Base-by-base conservation (phyloP, 2,888 invertebrate species). In the Andrena hattorfiana region DNA sequence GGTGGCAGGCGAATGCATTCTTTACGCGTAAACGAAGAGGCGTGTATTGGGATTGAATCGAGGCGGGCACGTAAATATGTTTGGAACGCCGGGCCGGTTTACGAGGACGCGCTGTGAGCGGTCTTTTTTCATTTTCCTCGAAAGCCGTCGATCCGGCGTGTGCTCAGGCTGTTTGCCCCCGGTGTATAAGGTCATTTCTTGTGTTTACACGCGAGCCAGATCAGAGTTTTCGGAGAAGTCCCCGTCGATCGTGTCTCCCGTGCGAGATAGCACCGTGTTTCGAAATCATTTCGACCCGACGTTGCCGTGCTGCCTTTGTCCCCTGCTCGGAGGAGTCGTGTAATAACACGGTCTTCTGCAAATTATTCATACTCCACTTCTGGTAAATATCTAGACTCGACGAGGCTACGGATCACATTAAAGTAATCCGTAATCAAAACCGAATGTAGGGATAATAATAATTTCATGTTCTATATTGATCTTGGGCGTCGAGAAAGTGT, bases 201-300 rank as follows among this genome's bases (percentile, higher is more conserved):
- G 42, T 81, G 82, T 83, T 83, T 83, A 83, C 83, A 77, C 74
- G 13, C 73, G 28, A 49, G 8, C 56, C 60, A 73, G 77, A 82
- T 82, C 62, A 74, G 8, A 56, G 48, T 82, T 83, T 83, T 83
- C 77, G 54, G 62, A 73, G 73, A 74, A 83, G 64, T 60, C 51
- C n/a, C 48, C 16, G 72, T 48, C 69, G 72, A 73, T 81, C 77
- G 51, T 66, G 72, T 10, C 59, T 60, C 66, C 30, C 67, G 20
- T 56, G 13, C 26, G 67, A 83, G 81, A 83, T 83, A 83, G 56
- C 67, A 8, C 13, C 8, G 60, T 66, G 42, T 67, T 64, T 81
- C 56, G 75, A 71, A 82, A 75, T 71, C 67, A 49, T 32, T 49
- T 56, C 56, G 56, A 10, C 56, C 56, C 56, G 32, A 35, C 30